Evolutionary conservation across 2,888 invertebrate genomes (phyloP).

Genomic region (Ypsolopha scabrella): DNA sequence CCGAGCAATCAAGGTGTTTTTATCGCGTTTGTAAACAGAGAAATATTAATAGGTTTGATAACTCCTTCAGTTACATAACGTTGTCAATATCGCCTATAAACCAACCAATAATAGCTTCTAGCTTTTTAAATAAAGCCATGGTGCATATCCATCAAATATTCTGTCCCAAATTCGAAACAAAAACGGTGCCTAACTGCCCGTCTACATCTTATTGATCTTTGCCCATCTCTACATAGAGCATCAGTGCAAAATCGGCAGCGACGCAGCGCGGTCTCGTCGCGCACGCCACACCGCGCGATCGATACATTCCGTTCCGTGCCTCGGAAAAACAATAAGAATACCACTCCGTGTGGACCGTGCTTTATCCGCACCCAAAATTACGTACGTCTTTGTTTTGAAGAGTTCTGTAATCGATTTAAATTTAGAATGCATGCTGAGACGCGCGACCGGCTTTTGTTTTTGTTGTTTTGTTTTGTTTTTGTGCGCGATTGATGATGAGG

Average conservation of each 20-base stretch:
- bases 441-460: neutral
- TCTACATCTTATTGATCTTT: constrained; percentile 15
- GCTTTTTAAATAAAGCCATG: too few relatives aligned
- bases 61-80: too few relatives aligned
- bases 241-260: constrained; percentile 51
- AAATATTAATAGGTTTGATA: too few relatives aligned
- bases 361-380: constrained; percentile 14
- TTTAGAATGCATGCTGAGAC: neutral
- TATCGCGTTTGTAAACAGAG: too few relatives aligned
- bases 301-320: constrained; percentile 9
- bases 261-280: constrained; percentile 30
- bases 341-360: neutral
- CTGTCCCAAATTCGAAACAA: too few relatives aligned
- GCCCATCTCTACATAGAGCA: constrained; percentile 19
- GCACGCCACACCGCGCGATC: constrained; percentile 17
- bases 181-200: too few relatives aligned
- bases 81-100: too few relatives aligned
- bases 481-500: too few relatives aligned
- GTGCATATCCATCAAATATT: too few relatives aligned
- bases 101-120: too few relatives aligned
- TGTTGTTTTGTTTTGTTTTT: neutral
- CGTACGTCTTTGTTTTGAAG: constrained; percentile 12
- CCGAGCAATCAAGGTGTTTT: too few relatives aligned
- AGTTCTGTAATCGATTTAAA: neutral
- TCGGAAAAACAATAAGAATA: neutral